Evolutionary conservation across 2,797 vertebrate genomes (phyloP).

Genomic region (Periophthalmus magnuspinnatus): DNA sequence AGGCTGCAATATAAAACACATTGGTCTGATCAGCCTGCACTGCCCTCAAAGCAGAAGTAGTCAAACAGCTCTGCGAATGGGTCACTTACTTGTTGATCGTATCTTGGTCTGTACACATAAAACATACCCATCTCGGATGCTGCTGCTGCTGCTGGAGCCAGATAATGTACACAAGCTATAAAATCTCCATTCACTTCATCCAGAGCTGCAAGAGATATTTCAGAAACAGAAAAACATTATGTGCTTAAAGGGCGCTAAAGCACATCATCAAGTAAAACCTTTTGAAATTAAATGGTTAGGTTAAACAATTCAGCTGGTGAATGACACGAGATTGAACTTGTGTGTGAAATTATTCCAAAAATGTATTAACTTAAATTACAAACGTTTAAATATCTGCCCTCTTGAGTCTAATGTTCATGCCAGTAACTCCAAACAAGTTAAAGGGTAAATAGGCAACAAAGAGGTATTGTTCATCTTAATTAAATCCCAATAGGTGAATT

Average conservation of each 20-base stretch:
- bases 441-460: not conserved
- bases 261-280: not conserved
- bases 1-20: conserved; percentile 9
- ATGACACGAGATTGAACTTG: not conserved
- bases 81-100: conserved; percentile 70
- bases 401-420: too few relatives aligned
- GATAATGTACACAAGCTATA: conserved; percentile 90
- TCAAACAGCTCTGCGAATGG: conserved; percentile 79
- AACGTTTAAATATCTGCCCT: not conserved
- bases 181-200: conserved; percentile 74
- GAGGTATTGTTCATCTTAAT: not conserved
- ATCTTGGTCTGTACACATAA: conserved; percentile 75
- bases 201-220: conserved; percentile 59
- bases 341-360: not conserved
- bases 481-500: not conserved
- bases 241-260: conserved; percentile 28
- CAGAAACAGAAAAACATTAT: conserved; percentile 49
- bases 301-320: not conserved
- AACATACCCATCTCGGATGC: conserved; percentile 80
- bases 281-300: not conserved
- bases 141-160: conserved; percentile 87
- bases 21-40: conserved; percentile 14
- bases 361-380: not conserved
- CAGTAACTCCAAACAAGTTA: too few relatives aligned
- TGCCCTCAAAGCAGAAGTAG: conserved; percentile 30